A percentile compares a stretch with the other conserved stretches of the same genome.
These are phyloP conservation scores for Ecliptopera silaceata DNA, from an alignment of 2,888 invertebrate genomes.

Conservation along the genomic window DNA sequence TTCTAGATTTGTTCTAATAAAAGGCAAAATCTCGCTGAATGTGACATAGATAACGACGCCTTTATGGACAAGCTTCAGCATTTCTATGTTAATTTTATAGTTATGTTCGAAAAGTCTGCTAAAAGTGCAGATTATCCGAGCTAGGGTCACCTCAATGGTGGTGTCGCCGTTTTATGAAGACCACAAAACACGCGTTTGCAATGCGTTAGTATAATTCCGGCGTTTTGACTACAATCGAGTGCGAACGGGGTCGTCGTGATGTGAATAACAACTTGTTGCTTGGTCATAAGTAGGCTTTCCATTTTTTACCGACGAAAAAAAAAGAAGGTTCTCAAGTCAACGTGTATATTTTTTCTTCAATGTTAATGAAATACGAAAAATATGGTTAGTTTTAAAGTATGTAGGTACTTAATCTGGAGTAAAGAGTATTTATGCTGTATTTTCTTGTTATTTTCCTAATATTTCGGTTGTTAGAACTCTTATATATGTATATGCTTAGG, in stretches of 20 bases:
- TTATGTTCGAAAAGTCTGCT: constrained; percentile 66
- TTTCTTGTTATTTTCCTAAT: too few species aligned
- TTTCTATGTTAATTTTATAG: constrained; percentile 75
- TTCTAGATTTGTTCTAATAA: too few species aligned
- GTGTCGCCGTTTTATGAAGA: constrained; percentile 52
- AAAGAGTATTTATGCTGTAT: too few species aligned
- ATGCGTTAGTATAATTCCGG: constrained; percentile 71
- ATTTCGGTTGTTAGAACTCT: too few species aligned
- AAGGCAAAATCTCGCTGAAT: constrained; percentile 26
- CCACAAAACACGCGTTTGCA: constrained; percentile 64
- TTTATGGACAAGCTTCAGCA: constrained; percentile 46
- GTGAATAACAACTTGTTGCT: constrained; percentile 41
- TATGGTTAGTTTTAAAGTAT: too few species aligned
- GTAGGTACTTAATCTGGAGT: too few species aligned
- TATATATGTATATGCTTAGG: too few species aligned
- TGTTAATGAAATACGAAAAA: too few species aligned
- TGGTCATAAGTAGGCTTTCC: background rate
- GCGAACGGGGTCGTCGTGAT: constrained; percentile 14
- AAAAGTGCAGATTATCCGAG: constrained; percentile 67
- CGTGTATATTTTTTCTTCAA: too few species aligned
- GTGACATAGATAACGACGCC: constrained; percentile 32
- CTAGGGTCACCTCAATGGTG: constrained; percentile 45
- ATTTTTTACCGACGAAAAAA: background rate
- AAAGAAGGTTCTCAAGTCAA: too few species aligned
- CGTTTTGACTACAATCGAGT: constrained; percentile 47